Evolutionary conservation across 2,113 vertebrate species (phyloP).

Genomic region (Dicerorhinus sumatrensis): DNA sequence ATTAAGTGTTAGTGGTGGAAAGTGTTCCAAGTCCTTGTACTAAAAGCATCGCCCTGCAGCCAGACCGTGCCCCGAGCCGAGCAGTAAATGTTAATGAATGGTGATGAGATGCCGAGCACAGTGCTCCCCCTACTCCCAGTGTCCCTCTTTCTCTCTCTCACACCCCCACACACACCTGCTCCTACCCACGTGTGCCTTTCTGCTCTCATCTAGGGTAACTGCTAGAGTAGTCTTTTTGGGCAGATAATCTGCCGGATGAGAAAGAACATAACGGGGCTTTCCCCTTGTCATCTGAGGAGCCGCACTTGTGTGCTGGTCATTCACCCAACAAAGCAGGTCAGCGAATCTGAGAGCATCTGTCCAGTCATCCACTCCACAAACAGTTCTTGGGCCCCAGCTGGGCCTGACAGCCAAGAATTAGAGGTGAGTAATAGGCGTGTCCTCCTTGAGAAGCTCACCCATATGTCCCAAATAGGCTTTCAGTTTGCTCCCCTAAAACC

Average conservation of each 20-base stretch:
- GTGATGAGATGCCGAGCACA: not conserved
- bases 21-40: not conserved
- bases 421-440: not conserved
- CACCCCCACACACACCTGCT: not conserved
- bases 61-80: not conserved
- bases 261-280: not conserved
- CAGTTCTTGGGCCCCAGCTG: not conserved
- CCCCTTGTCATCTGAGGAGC: not conserved
- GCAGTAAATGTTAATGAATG: not conserved
- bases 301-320: rapidly evolving
- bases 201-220: not conserved
- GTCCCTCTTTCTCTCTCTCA: not conserved
- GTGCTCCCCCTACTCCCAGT: rapidly evolving
- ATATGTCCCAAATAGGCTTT: not conserved
- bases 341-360: not conserved
- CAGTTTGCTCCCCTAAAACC: not conserved
- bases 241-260: not conserved
- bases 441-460: not conserved
- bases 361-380: not conserved
- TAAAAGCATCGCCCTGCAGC: not conserved
- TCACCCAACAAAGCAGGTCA: not conserved
- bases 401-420: not conserved
- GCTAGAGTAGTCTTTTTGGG: not conserved
- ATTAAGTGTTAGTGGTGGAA: not conserved
- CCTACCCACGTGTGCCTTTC: not conserved